Base-by-base conservation (phyloP, 2,797 vertebrate genomes). In the Melanotaenia pygmaea region DNA sequence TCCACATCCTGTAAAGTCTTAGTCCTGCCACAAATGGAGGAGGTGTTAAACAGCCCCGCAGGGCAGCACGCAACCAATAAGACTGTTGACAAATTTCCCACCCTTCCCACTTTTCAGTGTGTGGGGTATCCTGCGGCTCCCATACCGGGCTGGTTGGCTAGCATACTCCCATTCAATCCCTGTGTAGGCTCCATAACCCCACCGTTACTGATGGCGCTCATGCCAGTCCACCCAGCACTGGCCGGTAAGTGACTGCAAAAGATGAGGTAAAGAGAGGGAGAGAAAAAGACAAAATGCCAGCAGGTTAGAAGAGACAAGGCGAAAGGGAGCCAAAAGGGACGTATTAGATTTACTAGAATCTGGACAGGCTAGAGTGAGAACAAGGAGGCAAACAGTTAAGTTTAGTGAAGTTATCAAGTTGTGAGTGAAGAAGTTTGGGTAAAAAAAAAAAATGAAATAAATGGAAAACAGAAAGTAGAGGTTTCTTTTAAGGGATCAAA, bases 81-180 rank as follows among this genome's bases (percentile, higher is more conserved):
- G 78, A 84, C 90, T 82, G 85, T 77, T 84, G 84, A 58, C 61
- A 74, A 86, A 86, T 80, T 74, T 83, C 77, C 85, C 83, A 76
- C 84, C 88, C 86, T 74, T 81, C 79, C 88, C 83, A 82, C 81
- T 78, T 85, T 93, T 97, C 94, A 98, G 84, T 97, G 97, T 65
- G 96, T 96, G 87, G 97, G 96, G 91, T 96, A 97, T 91, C 96
- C 96, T 67, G 96, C 88, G 86, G 96, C 95, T 82, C 96, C 95
- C 91, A 97, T 96, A 73, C 96, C 96, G 4, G 95, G 94, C 86
- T 96, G 96, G 93, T 92, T 97, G 87, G 95, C 93, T 77, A 97
- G 89, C 94, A 97, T 94, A 88, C 95, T 96, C 82, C 96, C 96
- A 74, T 96, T 98, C 91, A 97, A 94, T 86, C 95, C 96, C 89